Evolutionary conservation across 2,113 vertebrate genomes (phyloP).

Genomic region (Paracanthobrama guichenoti): DNA sequence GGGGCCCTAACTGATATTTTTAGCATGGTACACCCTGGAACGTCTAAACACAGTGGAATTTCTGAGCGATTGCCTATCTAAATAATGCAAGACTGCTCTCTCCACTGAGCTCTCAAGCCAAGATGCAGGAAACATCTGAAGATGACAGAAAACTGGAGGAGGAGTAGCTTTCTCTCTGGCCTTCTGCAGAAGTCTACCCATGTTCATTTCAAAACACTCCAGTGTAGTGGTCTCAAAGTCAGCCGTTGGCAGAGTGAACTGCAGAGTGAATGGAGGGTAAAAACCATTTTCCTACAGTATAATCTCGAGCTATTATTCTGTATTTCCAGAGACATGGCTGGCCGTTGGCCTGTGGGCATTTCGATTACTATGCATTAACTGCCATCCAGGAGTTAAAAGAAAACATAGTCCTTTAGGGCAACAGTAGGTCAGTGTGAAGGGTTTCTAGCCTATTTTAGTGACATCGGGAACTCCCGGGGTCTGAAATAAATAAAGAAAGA

Average conservation of each 20-base stretch:
- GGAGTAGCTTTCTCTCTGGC: slow-evolving; percentile 50
- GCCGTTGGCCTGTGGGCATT: slow-evolving; percentile 10
- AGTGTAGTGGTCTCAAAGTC: slow-evolving; percentile 58
- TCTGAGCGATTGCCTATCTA: slow-evolving; percentile 74
- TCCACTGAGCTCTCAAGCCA: slow-evolving; percentile 54
- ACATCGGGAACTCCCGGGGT: not conserved
- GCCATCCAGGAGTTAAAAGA: not conserved
- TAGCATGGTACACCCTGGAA: slow-evolving; percentile 63
- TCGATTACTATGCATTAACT: slow-evolving; percentile 14
- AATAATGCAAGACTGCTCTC: slow-evolving; percentile 76
- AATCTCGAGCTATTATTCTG: not conserved
- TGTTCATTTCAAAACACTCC: slow-evolving; percentile 59
- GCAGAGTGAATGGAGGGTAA: not conserved
- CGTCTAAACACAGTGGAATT: slow-evolving; percentile 67
- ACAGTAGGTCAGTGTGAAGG: not conserved
- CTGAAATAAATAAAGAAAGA: too few species aligned
- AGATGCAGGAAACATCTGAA: slow-evolving; percentile 69
- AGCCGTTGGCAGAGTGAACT: slow-evolving; percentile 32
- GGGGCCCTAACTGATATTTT: slow-evolving; percentile 68
- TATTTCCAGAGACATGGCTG: slow-evolving; percentile 8
- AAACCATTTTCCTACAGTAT: slow-evolving; percentile 8
- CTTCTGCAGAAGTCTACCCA: slow-evolving; percentile 67
- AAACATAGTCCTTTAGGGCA: not conserved
- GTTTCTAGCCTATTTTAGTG: not conserved
- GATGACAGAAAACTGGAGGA: slow-evolving; percentile 67